phyloP scores from a whole-genome alignment of 2,113 vertebrate species.

The Poicephalus meyeri region DNA sequence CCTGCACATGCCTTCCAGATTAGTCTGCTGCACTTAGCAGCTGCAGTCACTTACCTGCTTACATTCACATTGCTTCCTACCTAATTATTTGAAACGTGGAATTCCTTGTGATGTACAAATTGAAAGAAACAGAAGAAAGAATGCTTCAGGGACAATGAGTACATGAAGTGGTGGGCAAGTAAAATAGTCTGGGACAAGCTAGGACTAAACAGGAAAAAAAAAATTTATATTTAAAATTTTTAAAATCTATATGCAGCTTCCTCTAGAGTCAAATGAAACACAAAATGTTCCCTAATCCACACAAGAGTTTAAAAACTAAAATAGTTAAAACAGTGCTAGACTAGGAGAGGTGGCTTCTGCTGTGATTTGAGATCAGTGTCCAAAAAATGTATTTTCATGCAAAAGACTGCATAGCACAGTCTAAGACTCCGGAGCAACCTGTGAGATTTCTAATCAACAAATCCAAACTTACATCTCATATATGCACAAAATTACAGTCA shows the following conservation, averaged over 20 bases:
- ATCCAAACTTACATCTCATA: neutral
- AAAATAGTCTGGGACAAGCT: neutral
- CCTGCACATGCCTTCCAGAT: neutral
- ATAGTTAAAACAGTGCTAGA: neutral
- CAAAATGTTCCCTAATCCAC: neutral
- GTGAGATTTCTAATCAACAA: neutral
- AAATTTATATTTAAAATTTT: neutral
- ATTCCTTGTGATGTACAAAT: neutral
- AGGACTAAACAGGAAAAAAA: neutral
- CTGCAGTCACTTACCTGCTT: neutral
- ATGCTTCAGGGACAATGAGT: neutral
- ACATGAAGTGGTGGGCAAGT: neutral
- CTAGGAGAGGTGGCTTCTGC: neutral
- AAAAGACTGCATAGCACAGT: neutral
- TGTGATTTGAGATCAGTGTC: neutral
- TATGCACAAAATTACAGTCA: neutral
- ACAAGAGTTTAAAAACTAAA: neutral
- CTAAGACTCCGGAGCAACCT: neutral
- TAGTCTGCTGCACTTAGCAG: neutral
- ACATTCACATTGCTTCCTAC: neutral
- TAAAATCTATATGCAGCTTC: neutral
- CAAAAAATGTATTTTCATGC: neutral
- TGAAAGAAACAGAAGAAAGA: neutral
- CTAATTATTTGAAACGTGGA: neutral
- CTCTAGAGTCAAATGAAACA: neutral